phyloP scores from a whole-genome alignment of 2,797 vertebrate genomes.

The Acrossocheilus wenchowensis region DNA sequence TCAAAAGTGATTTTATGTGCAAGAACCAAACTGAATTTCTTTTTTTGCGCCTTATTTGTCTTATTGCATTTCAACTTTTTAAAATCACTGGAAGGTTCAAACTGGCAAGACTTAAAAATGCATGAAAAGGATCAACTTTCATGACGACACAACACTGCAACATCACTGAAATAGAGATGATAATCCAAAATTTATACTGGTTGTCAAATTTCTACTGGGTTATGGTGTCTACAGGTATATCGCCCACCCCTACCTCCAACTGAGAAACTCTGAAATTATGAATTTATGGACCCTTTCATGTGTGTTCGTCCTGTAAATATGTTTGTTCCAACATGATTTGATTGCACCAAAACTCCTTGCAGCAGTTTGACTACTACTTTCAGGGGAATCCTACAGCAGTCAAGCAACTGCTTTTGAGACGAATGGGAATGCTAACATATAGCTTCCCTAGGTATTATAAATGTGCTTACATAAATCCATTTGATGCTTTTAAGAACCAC shows the following conservation, averaged over 20 bases:
- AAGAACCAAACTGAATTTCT: not conserved
- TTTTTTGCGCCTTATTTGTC: not conserved
- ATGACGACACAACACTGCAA: not conserved
- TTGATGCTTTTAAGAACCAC: constrained; percentile 4
- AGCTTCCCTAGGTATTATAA: constrained; percentile 2
- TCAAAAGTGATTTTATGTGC: not conserved
- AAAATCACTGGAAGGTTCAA: not conserved
- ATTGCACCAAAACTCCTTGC: not conserved
- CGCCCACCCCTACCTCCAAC: not conserved
- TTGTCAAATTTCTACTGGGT: not conserved
- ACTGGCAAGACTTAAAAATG: not conserved
- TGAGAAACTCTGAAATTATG: not conserved
- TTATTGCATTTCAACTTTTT: not conserved
- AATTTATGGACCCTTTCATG: not conserved
- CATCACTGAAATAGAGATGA: not conserved
- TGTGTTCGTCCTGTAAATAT: not conserved
- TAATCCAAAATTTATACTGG: not conserved
- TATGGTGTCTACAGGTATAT: not conserved
- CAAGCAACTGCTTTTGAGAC: not conserved
- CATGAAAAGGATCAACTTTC: not conserved
- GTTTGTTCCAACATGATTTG: not conserved
- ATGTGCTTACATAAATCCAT: not conserved
- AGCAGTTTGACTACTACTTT: not conserved
- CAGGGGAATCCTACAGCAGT: not conserved
- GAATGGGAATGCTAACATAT: not conserved